Base-by-base conservation (phyloP, 1,140 invertebrate species). In the Leptopilina clavipes region DNA sequence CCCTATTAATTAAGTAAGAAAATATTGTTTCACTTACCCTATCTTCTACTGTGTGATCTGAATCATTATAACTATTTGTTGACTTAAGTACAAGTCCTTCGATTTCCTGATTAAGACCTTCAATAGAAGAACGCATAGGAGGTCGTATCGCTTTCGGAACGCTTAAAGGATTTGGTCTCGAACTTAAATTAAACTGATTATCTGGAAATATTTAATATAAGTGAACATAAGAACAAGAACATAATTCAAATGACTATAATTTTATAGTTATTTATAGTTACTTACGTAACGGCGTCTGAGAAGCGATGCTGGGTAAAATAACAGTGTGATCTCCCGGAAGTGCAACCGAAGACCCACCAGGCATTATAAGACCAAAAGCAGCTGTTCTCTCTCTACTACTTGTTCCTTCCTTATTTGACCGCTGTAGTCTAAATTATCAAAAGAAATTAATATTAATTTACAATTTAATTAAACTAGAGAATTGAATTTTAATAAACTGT, bases 31-130 rank as follows among this genome's bases (percentile, higher is more conserved):
- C 37, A 54, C 48, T 43, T 52, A 90, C 90, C 85, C 90, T 91
- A 75, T 91, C 90, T 81, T 90, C 89, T 19, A 89, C 75, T 59
- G 83, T 77, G 77, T 90, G 88, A 78, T 90, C 90, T 54, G 87
- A 82, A 83, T 90, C 89, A 75, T 84, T 88, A 76, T 85, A 84
- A 75, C 88, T 88, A 22, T 82, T 77, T 71, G 86, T 78, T 73
- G 89, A 90, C 84, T 91, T 91, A 12, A 95, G 89, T 52, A 95
- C 94, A 18, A 83, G 65, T 84, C 92, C 92, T 89, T 96, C 95
- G 76, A 96, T 96, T 89, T 96, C 95, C 86, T 95, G 95, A 89
- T 96, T 97, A 2, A 96, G 91, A 45, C 95, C 95, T 90, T 97
- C 95, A 19, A 96, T 95, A 70, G 95, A 96, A 80, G 94, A 96